Evolutionary conservation across 1,140 invertebrate species (phyloP), one percentile per base, ranked within the genome.

Genomic region (Hyles euphorbiae): DNA sequence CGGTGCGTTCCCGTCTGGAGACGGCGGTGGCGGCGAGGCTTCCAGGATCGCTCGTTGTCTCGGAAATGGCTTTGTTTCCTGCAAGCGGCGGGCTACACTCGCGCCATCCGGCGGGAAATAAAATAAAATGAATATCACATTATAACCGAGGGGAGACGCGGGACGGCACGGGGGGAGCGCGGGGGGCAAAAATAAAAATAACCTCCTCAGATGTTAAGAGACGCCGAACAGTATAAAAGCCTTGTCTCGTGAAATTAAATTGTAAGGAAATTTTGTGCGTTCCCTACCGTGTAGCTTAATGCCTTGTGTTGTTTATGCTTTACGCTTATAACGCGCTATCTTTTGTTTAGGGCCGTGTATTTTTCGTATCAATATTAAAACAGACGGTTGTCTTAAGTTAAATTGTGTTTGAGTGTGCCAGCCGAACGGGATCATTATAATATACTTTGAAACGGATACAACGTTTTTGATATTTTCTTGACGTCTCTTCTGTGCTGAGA

Each of bases 31-130:
- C 36, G 36, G 36, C 36, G 8, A 5, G 5, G 36, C 33, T 10
- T 47, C 40, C 61, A 51, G 55, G 65, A 63, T 68, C 60, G 67
- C 34, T 40, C 58, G 53, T 55, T 64, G 58, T 48, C 66, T 61
- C 72, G 83, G 83, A 86, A 86, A 83, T 81, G 74, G 76, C 76
- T 86, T 83, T 83, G 83, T 83, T 82, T 80, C 76, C 78, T 75
- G 50, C 63, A 57, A 68, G 63, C 59, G 65, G 48, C 67, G 65
- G 59, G 65, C 58, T 63, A 59, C 63, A 65, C 63, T 68, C 72
- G 65, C 52, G 43, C 61, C 72, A 67, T 79, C 71, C 74, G 72
- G 62, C 68, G 74, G 74, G 74, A 81, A 82, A 82, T 74, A 68
- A 74, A 83, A 79, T 78, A 75, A 22, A 81, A 83, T 78, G 71